phyloP scores from a whole-genome alignment of 2,113 vertebrate genomes.

The Fregata magnificens region DNA sequence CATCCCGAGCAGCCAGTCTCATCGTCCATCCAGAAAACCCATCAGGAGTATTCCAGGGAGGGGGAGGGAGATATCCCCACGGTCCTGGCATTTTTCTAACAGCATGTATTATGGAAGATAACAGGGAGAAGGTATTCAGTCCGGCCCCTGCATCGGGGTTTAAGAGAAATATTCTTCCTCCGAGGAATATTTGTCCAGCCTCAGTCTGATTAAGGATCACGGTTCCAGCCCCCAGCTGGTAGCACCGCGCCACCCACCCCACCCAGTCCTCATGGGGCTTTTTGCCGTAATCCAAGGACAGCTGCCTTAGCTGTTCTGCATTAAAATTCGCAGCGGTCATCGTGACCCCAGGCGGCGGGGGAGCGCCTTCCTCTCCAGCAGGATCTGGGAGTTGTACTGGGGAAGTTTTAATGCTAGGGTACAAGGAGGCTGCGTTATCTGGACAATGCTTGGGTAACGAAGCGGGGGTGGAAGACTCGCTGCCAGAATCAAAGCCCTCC shows the following conservation, averaged over 20 bases:
- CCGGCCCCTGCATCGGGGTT: not conserved
- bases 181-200: not conserved
- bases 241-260: not conserved
- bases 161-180: not conserved
- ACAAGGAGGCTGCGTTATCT: accelerated
- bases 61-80: not conserved
- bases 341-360: not conserved
- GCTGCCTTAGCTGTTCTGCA: not conserved
- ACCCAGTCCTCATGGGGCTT: not conserved
- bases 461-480: accelerated
- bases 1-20: not conserved
- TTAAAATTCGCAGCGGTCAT: not conserved
- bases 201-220: not conserved
- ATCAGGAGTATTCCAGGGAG: not conserved
- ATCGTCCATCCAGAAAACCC: not conserved
- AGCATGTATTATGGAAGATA: not conserved
- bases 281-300: not conserved
- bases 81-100: not conserved
- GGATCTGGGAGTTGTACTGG: accelerated
- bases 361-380: not conserved
- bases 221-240: not conserved
- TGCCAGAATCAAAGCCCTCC: not conserved
- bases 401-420: not conserved
- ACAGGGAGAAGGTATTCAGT: not conserved
- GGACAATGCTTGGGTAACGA: accelerated